Percentiles rank a stretch among this genome's conserved stretches.
Conservation (phyloP, 2,797 vertebrate genomes). For the Prunella strophiata region DNA sequence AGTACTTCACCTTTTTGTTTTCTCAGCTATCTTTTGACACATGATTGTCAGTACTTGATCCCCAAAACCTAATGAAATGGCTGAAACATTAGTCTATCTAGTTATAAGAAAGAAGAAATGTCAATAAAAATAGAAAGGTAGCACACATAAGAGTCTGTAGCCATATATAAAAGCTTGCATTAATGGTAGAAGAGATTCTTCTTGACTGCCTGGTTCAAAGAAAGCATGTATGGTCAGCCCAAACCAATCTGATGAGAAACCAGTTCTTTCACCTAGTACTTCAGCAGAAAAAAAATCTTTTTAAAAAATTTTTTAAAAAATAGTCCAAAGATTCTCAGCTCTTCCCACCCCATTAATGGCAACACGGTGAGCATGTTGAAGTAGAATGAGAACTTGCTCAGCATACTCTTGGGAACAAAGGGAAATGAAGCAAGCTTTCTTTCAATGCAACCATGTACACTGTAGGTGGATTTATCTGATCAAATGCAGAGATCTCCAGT, state of each 20-base stretch:
- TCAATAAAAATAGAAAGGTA: neutral
- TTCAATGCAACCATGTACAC: neutral
- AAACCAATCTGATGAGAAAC: neutral
- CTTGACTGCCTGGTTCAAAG: neutral
- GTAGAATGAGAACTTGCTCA: neutral
- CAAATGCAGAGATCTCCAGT: slow-evolving; percentile 8
- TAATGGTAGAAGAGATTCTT: neutral
- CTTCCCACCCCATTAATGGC: neutral
- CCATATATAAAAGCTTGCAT: neutral
- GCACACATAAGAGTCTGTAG: neutral
- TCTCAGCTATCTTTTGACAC: neutral
- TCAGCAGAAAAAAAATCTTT: neutral
- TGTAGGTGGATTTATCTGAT: slow-evolving; percentile 59
- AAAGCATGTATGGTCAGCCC: neutral
- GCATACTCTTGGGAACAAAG: slow-evolving; percentile 4
- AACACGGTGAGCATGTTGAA: neutral
- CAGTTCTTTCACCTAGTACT: neutral
- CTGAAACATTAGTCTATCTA: neutral
- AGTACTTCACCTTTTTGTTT: neutral
- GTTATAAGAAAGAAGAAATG: neutral
- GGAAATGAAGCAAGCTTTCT: slow-evolving; percentile 18
- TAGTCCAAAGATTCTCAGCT: neutral
- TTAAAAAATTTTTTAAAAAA: too few species aligned
- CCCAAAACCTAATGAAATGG: neutral
- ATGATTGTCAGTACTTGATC: neutral